phyloP scores from a whole-genome alignment of 1,140 invertebrate genomes.

The Lepidurus couesii region DNA sequence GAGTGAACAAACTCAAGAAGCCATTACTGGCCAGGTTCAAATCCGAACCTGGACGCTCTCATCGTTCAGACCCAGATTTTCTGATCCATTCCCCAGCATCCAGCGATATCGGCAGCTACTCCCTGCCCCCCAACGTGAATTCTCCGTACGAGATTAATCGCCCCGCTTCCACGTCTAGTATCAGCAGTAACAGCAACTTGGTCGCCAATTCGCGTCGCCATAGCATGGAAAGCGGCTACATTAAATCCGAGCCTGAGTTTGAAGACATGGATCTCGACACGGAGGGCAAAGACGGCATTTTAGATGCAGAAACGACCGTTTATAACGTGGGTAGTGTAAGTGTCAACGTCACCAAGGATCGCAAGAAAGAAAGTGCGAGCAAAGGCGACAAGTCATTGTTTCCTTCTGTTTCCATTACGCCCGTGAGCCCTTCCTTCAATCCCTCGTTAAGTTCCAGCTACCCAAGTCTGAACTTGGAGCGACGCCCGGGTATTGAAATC shows the following conservation, averaged over 20 bases:
- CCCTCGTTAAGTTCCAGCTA: constrained; percentile 54
- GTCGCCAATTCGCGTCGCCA: background rate
- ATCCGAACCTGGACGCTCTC: background rate
- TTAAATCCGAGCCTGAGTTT: background rate
- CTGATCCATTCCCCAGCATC: background rate
- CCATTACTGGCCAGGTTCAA: background rate
- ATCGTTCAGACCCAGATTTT: background rate
- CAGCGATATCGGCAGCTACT: constrained; percentile 1
- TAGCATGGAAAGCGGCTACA: background rate
- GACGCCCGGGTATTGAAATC: constrained; percentile 70
- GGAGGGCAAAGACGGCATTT: background rate
- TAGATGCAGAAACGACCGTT: background rate
- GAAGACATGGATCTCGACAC: constrained; percentile 9
- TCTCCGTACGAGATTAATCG: background rate
- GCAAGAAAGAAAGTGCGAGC: background rate
- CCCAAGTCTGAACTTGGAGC: constrained; percentile 56
- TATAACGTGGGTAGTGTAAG: background rate
- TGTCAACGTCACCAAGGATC: background rate
- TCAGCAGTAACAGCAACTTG: background rate
- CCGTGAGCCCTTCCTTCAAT: constrained; percentile 53
- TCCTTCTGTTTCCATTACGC: constrained; percentile 72
- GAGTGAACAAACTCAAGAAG: background rate
- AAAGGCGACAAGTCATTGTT: constrained; percentile 47
- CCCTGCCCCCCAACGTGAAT: background rate
- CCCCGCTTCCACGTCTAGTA: background rate